These are phyloP conservation scores for Nemotelus pantherinus DNA, from an alignment of 2,888 invertebrate species.

Conservation along the genomic window DNA sequence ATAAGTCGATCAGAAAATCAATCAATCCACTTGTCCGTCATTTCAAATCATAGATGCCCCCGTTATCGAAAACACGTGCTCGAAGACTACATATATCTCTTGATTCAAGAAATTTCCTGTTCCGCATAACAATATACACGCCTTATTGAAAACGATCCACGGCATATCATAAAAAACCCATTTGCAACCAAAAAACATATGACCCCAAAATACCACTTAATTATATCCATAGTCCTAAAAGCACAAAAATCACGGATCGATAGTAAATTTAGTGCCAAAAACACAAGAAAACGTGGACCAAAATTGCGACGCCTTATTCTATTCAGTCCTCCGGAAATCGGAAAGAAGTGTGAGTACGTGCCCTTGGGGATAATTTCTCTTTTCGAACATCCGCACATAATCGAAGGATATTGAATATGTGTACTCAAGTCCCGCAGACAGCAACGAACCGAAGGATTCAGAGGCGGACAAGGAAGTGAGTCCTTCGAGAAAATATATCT, in stretches of 20 bases:
- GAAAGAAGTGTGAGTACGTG: constrained; percentile 33
- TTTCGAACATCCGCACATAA: constrained; percentile 34
- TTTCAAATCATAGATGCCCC: no score
- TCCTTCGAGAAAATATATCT: neutral
- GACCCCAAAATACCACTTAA: constrained; percentile 40
- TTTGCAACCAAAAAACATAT: constrained; percentile 36
- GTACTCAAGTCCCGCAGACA: neutral
- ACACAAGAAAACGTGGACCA: neutral
- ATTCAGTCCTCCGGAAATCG: neutral
- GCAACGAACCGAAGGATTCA: neutral
- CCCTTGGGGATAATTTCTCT: constrained; percentile 40
- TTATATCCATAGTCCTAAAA: constrained; percentile 37
- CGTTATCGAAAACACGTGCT: no score
- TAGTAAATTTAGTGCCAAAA: constrained; percentile 43
- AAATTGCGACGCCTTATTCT: neutral
- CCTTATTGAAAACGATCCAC: constrained; percentile 34
- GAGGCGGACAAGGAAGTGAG: neutral
- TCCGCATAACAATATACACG: neutral
- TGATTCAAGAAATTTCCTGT: no score
- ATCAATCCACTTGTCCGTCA: no score
- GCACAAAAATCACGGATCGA: constrained; percentile 42
- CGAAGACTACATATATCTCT: no score
- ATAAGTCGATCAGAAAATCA: no score
- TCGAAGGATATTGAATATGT: constrained; percentile 39
- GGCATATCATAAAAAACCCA: constrained; percentile 36